phyloP scores from a whole-genome alignment of 2,888 invertebrate species.

The Tipula unca region DNA sequence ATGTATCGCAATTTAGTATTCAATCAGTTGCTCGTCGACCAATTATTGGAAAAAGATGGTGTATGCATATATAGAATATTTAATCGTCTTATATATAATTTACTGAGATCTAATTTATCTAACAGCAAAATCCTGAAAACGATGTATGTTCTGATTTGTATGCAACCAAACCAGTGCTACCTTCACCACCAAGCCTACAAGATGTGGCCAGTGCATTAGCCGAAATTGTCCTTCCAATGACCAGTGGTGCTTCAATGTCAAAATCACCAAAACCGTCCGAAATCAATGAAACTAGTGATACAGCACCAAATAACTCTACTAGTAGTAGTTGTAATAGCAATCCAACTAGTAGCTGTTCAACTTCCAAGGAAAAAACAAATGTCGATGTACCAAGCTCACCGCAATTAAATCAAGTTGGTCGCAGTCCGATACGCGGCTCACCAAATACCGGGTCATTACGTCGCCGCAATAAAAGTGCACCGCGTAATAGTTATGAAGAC shows the following conservation, averaged over 20 bases:
- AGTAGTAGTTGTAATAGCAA: background rate
- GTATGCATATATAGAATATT: constrained; percentile 39
- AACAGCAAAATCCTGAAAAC: constrained; percentile 30
- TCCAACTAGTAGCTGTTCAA: background rate
- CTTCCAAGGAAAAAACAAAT: background rate
- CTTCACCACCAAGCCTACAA: constrained; percentile 40
- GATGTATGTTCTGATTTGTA: constrained; percentile 38
- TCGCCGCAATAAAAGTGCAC: constrained; percentile 58
- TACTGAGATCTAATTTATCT: background rate
- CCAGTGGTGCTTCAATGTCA: constrained; percentile 33
- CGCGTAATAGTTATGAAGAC: constrained; percentile 67
- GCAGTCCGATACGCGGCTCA: constrained; percentile 42
- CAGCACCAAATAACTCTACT: background rate
- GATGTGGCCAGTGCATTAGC: constrained; percentile 40
- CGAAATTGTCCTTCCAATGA: constrained; percentile 31
- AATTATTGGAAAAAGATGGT: constrained; percentile 71
- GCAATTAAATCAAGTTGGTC: constrained; percentile 31
- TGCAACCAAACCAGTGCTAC: constrained; percentile 38
- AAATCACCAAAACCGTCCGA: constrained; percentile 18
- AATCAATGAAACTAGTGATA: background rate
- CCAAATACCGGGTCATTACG: constrained; percentile 52
- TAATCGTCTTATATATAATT: background rate
- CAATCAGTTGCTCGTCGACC: constrained; percentile 61
- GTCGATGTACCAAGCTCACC: constrained; percentile 40
- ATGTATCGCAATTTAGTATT: constrained; percentile 71